Conservation (phyloP, 1,140 invertebrate genomes). For the Listronotus oregonensis region DNA sequence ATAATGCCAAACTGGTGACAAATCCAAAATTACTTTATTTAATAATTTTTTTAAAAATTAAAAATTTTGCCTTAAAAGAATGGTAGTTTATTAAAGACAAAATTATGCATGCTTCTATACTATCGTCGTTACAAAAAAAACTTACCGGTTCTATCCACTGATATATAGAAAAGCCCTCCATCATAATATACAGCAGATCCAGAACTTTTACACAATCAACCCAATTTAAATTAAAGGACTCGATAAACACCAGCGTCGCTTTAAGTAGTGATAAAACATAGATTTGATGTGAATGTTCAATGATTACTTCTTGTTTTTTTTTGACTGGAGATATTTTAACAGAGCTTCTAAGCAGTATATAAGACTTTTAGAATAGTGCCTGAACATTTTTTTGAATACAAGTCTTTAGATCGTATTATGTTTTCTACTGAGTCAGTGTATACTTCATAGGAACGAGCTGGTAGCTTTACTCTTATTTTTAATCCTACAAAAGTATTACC, state of each 20-base stretch:
- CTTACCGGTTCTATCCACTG: slow-evolving; percentile 20
- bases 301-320: not conserved
- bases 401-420: slow-evolving; percentile 15
- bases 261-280: slow-evolving; percentile 12
- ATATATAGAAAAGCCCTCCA: not conserved
- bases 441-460: not conserved
- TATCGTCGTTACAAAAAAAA: not conserved
- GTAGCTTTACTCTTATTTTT: slow-evolving; percentile 3
- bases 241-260: slow-evolving; percentile 13
- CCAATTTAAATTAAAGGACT: slow-evolving; percentile 21
- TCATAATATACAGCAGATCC: slow-evolving; percentile 18
- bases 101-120: too few species aligned
- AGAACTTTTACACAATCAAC: slow-evolving; percentile 22
- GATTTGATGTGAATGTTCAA: not conserved
- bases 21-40: slow-evolving; percentile 6
- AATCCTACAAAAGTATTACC: slow-evolving; percentile 1
- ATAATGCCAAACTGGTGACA: slow-evolving; percentile 21
- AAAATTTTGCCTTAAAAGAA: slow-evolving; percentile 13
- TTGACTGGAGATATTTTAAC: slow-evolving; percentile 3
- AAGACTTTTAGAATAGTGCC: slow-evolving; percentile 12
- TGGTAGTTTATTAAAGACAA: not conserved
- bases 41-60: slow-evolving; percentile 1
- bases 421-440: not conserved
- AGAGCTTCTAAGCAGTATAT: slow-evolving; percentile 21
- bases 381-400: slow-evolving; percentile 22